These are phyloP conservation scores for Monomorium pharaonis DNA, from an alignment of 1,140 invertebrate genomes.

Conservation along the genomic window DNA sequence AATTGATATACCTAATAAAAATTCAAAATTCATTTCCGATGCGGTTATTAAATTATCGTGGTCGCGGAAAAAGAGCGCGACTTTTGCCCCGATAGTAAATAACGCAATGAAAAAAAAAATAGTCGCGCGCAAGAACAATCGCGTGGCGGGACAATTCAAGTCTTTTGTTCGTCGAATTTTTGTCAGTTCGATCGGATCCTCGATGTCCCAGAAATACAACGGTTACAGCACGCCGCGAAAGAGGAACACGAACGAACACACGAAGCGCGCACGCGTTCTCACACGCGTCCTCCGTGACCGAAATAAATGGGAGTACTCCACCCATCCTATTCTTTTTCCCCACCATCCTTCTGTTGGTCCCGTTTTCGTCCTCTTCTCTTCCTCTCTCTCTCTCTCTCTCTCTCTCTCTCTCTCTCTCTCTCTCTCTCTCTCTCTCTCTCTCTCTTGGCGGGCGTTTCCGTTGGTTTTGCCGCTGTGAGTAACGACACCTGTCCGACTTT, in stretches of 20 bases:
- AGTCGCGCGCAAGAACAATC: neutral
- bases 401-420: too few species aligned
- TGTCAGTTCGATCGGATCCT: conserved; percentile 18
- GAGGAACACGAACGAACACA: neutral
- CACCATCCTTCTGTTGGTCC: neutral
- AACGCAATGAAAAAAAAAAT: conserved; percentile 35
- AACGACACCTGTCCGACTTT: conserved; percentile 63
- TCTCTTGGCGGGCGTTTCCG: conserved; percentile 17
- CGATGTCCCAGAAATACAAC: conserved; percentile 26
- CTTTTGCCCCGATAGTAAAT: neutral
- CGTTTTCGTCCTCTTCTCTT: conserved; percentile 19
- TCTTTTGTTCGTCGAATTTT: conserved; percentile 47
- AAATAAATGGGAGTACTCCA: conserved; percentile 52
- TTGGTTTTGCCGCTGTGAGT: conserved; percentile 52
- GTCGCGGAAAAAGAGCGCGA: neutral
- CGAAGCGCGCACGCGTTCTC: conserved; percentile 24
- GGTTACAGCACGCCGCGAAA: conserved; percentile 5
- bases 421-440: too few species aligned
- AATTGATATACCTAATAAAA: neutral
- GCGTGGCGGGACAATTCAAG: neutral
- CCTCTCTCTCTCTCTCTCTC: too few species aligned
- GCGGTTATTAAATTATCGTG: neutral
- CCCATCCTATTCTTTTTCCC: conserved; percentile 9
- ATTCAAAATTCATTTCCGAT: neutral
- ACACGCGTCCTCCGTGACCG: conserved; percentile 20